Evolutionary conservation across 2,113 vertebrate species (phyloP).

Genomic region (Orthonyx spaldingii): DNA sequence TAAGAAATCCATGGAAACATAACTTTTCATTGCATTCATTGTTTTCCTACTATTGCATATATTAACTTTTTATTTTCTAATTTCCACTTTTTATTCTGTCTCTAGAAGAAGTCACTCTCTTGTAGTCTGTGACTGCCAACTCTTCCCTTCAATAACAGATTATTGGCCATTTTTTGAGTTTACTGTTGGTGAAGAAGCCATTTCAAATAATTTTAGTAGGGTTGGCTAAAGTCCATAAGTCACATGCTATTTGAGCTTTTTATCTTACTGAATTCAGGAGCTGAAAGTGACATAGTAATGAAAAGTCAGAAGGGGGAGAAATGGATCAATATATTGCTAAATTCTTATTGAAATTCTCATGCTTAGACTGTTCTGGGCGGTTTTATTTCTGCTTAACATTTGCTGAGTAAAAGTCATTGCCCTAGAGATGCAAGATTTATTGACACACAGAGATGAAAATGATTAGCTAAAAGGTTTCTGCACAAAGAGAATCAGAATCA

Average conservation of each 20-base stretch:
- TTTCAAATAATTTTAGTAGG: background rate
- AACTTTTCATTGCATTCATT: background rate
- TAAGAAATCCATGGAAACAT: background rate
- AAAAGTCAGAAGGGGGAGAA: constrained; percentile 48
- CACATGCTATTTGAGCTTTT: constrained; percentile 10
- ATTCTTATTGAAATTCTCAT: constrained; percentile 34
- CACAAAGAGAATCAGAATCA: constrained; percentile 60
- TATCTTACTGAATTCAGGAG: constrained; percentile 1
- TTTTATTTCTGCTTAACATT: constrained; percentile 72
- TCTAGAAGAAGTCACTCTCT: background rate
- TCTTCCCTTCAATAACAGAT: background rate
- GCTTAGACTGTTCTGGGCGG: background rate
- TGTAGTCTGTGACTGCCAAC: background rate
- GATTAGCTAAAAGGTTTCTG: constrained; percentile 64
- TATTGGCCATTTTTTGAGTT: background rate
- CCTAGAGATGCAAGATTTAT: constrained; percentile 67
- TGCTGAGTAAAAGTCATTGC: constrained; percentile 76
- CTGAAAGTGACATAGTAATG: constrained; percentile 43
- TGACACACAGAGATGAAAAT: constrained; percentile 69
- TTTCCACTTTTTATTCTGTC: background rate
- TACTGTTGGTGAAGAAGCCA: background rate
- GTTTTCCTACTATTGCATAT: background rate
- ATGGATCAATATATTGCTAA: constrained; percentile 40
- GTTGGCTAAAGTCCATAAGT: background rate
- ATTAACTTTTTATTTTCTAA: background rate